Conservation (phyloP, 2,888 invertebrate species). For the Caenorhabditis afra region DNA sequence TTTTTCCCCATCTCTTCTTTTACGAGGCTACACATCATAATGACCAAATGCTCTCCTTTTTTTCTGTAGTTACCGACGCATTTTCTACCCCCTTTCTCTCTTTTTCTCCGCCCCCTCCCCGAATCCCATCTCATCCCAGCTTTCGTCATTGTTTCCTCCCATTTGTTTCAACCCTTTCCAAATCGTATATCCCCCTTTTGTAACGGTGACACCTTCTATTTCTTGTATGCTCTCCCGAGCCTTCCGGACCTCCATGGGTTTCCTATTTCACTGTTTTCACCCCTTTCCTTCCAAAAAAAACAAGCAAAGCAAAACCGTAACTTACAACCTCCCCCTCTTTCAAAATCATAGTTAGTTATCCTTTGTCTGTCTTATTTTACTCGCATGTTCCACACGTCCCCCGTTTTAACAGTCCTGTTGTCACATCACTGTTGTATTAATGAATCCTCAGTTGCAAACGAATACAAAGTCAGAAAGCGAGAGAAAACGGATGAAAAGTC, state of each 20-base stretch:
- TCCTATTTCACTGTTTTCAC: slow-evolving; percentile 40
- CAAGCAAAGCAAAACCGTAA: not conserved
- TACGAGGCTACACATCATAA: slow-evolving; percentile 53
- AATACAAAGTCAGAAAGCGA: too few relatives aligned
- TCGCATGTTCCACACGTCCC: slow-evolving; percentile 16
- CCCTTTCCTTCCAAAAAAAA: slow-evolving; percentile 1
- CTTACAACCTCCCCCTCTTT: not conserved
- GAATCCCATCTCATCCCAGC: slow-evolving; percentile 42
- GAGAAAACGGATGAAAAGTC: slow-evolving; percentile 10
- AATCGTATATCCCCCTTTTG: slow-evolving; percentile 30
- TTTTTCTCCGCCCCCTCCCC: slow-evolving; percentile 4
- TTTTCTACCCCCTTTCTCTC: slow-evolving; percentile 11
- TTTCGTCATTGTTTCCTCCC: slow-evolving; percentile 23
- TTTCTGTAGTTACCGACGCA: slow-evolving; percentile 51
- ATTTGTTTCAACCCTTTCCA: not conserved
- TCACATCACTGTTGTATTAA: slow-evolving; percentile 31
- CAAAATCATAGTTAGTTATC: slow-evolving; percentile 6
- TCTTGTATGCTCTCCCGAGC: slow-evolving; percentile 45
- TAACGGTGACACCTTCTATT: slow-evolving; percentile 40
- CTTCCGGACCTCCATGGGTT: slow-evolving; percentile 46
- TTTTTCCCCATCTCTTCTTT: slow-evolving; percentile 37
- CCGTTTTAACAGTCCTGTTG: slow-evolving; percentile 56
- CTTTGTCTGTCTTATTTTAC: slow-evolving; percentile 15
- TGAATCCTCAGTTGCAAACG: slow-evolving; percentile 20
- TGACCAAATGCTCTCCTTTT: slow-evolving; percentile 16